Conservation (phyloP, 2,888 invertebrate genomes). For the Dicycla oo region DNA sequence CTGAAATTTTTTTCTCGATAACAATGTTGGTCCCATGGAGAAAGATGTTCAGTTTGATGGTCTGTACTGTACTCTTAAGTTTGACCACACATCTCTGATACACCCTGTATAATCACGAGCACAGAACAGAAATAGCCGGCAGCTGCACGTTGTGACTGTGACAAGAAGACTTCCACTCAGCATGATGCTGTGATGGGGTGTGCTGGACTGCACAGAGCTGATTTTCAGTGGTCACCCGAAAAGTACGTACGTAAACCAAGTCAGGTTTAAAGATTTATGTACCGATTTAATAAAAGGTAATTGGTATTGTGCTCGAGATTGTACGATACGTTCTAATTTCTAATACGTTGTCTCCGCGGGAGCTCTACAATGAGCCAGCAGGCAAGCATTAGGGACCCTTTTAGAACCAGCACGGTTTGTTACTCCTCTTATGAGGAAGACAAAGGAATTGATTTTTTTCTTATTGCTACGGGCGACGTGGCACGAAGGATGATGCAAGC, state of each 20-base stretch:
- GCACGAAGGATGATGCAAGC: neutral
- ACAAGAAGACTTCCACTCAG: neutral
- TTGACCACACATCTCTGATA: too few relatives aligned
- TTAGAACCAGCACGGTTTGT: conserved; percentile 66
- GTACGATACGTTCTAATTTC: conserved; percentile 3
- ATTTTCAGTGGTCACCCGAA: too few relatives aligned
- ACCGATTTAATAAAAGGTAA: neutral
- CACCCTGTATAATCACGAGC: too few relatives aligned
- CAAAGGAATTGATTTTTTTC: conserved; percentile 51
- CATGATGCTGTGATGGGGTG: neutral
- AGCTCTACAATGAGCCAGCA: conserved; percentile 54
- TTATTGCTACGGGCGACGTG: conserved; percentile 31
- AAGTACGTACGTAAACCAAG: neutral
- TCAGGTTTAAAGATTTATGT: neutral
- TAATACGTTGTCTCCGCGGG: conserved; percentile 67
- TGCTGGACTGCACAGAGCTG: too few relatives aligned
- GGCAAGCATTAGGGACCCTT: conserved; percentile 69
- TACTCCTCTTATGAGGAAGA: conserved; percentile 46
- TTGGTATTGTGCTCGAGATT: neutral
- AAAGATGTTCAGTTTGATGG: too few relatives aligned
- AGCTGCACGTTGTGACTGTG: neutral
- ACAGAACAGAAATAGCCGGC: neutral
- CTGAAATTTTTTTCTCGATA: too few relatives aligned
- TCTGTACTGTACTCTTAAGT: too few relatives aligned
- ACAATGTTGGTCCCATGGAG: too few relatives aligned